Conservation (phyloP, 2,888 invertebrate genomes). For the Microctonus hyperodae region DNA sequence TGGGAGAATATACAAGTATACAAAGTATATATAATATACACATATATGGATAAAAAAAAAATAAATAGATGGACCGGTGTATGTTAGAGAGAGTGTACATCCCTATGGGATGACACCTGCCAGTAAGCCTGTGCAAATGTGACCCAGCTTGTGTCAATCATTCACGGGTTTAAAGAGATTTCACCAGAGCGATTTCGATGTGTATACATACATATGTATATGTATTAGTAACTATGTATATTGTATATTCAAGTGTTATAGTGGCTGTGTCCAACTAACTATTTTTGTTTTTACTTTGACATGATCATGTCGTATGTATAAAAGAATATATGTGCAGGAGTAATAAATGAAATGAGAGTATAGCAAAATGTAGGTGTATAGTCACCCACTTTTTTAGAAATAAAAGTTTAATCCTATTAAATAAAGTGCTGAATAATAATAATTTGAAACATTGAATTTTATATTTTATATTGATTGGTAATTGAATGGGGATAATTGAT, state of each 20-base stretch:
- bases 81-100: not conserved
- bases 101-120: constrained; percentile 25
- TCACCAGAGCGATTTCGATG: constrained; percentile 11
- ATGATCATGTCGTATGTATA: not conserved
- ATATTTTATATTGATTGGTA: not conserved
- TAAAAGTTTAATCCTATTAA: not conserved
- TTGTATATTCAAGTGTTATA: not conserved
- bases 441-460: not conserved
- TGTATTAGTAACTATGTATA: not conserved
- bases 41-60: too few species aligned
- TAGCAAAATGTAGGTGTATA: not conserved
- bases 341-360: not conserved
- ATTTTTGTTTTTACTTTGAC: constrained; percentile 1
- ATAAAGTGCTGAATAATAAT: too few species aligned
- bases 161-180: constrained; percentile 26
- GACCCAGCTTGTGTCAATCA: constrained; percentile 33
- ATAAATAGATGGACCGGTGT: too few species aligned
- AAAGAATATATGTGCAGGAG: not conserved
- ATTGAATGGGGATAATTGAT: too few species aligned
- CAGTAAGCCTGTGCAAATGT: constrained; percentile 26
- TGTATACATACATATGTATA: constrained; percentile 3
- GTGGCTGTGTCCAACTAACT: not conserved
- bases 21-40: not conserved
- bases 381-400: not conserved
- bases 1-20: constrained; percentile 2